Conservation (phyloP, 2,888 invertebrate species). For the Lepeophtheirus nordmannii region DNA sequence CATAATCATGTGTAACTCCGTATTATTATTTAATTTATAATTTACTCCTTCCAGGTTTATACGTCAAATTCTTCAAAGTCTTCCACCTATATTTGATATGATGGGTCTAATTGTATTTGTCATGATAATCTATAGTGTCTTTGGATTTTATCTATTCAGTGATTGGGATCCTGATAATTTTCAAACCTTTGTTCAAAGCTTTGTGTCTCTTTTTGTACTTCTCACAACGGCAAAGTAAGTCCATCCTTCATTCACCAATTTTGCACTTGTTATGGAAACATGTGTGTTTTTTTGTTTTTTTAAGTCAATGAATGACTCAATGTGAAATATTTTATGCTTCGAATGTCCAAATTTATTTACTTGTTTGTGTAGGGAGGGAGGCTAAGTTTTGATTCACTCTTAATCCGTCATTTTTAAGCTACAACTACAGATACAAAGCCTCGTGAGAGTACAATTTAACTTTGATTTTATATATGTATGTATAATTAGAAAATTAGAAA, state of each 20-base stretch:
- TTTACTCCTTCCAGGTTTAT: slow-evolving; percentile 30
- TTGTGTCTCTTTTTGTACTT: slow-evolving; percentile 72
- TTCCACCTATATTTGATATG: slow-evolving; percentile 78
- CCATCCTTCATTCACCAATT: slow-evolving; percentile 8
- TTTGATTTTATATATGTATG: too few relatives aligned
- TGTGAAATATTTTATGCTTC: too few relatives aligned
- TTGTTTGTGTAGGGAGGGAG: too few relatives aligned
- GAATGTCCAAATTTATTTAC: too few relatives aligned
- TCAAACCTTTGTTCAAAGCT: slow-evolving; percentile 57
- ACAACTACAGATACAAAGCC: too few relatives aligned
- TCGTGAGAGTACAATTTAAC: too few relatives aligned
- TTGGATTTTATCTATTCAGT: slow-evolving; percentile 66
- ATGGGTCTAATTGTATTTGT: slow-evolving; percentile 65
- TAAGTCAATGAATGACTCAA: slow-evolving; percentile 1
- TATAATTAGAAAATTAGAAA: too few relatives aligned
- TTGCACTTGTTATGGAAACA: background rate
- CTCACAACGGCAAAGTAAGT: slow-evolving; percentile 80
- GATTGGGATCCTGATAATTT: slow-evolving; percentile 58
- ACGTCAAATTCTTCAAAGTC: slow-evolving; percentile 59
- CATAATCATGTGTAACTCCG: too few relatives aligned
- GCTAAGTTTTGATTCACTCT: too few relatives aligned
- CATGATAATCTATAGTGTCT: slow-evolving; percentile 51
- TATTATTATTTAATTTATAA: slow-evolving; percentile 1
- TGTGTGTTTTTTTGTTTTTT: slow-evolving; percentile 9
- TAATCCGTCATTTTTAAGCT: too few relatives aligned